Evolutionary conservation across 2,113 vertebrate species (phyloP), one percentile per base, ranked within the genome.

Genomic region (Rhynchopsitta pachyrhyncha): DNA sequence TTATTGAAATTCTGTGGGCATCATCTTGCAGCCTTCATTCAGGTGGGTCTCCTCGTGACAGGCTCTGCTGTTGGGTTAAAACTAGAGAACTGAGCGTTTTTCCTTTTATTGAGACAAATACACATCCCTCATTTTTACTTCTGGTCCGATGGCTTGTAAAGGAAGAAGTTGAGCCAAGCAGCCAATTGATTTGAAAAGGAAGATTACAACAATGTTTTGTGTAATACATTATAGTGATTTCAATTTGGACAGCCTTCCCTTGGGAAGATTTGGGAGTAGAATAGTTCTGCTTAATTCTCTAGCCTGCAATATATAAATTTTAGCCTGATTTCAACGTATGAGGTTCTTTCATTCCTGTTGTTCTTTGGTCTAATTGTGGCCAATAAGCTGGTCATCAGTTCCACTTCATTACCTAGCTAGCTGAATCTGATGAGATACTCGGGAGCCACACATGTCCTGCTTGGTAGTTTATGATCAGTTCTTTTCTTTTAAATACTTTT

Each of bases 1-100:
- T 81, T 71, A 93, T 96, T 96, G 84, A 88, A 96, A 96, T 96
- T 96, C 92, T 47, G 55, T 49, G 62, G 88, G 69, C 69, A 79
- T 92, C 86, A 47, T 91, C 87, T 91, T 73, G 66, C 67, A 91
- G 88, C 66, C 71, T 88, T 94, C 80, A 71, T 93, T 95, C 88
- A 90, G 33, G 42, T 49, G 75, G 29, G 20, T 71, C 27, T 88
- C 60, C 64, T 82, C 67, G 55, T 86, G 73, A n/a, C 53, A 77
- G 37, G 28, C 60, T 92, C 37, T 64, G 63, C 76, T 71, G 69
- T 37, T 69, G 49, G 76, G 78, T 47, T 19, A 64, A 53, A 93
- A 19, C 91, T 44, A 17, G 18, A 47, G 73, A 78, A 60, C 35
- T 9, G 52, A 89, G 52, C n/a, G 41, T 75, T 88, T 90, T 44